Evolutionary conservation across 2,113 vertebrate species (phyloP), one percentile per base, ranked within the genome.

Genomic region (Anguilla japonica): DNA sequence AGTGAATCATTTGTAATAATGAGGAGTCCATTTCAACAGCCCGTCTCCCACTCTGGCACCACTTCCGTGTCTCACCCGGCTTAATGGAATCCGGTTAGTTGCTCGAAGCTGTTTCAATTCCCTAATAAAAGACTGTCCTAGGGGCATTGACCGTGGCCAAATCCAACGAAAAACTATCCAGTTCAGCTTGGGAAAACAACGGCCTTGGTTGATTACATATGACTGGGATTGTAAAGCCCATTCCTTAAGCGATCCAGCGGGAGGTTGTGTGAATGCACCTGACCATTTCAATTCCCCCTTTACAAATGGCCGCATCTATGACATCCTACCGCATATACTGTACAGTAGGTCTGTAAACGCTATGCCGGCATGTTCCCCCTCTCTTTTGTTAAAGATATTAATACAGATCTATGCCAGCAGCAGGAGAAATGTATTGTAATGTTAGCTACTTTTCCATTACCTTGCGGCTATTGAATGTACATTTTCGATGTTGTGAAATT

Each of bases 81-180:
- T 83, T 83, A 87, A 78, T 83, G 67, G 39, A 83, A 79, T 83
- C 67, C 82, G 26, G 81, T 83, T 87, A 83, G 43, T 67, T 67
- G 5, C 56, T 41, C 81, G 82, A 56, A 60, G 56, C 57, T 41
- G 60, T 86, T 86, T 63, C 79, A 81, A 86, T 67, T 86, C 79
- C 53, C 79, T 67, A 81, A 86, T 86, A 86, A 86, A 81, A 79
- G 7, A 16, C 82, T 34, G 5, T 83, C 86, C 86, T 34, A 40
- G 43, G 81, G 81, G 81, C n/a, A 82, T n/a, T 20, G 18, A 83
- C 20, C 26, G 18, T 43, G 39, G 41, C 41, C 29, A 75, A 83
- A 87, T 87, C 57, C 20, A 57, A 39, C 22, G 6, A n/a, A 43
- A 34, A 75, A 75, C 85, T 78, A 83, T 87, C 67, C 13, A 57